Evolutionary conservation across 2,113 vertebrate species (phyloP).

Genomic region (Gila orcuttii): DNA sequence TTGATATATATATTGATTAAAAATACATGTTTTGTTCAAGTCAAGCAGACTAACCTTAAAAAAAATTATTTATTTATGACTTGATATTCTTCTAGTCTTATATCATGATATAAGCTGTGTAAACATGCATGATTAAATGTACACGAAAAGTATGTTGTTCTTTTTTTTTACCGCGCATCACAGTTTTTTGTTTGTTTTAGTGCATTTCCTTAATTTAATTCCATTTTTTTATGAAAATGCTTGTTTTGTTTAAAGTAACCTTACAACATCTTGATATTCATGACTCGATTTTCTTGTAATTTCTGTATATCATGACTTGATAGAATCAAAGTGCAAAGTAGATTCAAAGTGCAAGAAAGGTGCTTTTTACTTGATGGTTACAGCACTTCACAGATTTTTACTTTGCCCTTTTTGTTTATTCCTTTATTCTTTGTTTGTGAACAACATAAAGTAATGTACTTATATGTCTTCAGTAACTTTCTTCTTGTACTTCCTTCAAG

Average conservation of each 20-base stretch:
- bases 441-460: neutral
- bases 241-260: neutral
- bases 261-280: neutral
- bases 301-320: neutral
- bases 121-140: neutral
- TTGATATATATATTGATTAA: no score
- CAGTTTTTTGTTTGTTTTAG: neutral
- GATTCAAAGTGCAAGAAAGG: neutral
- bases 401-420: neutral
- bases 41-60: neutral
- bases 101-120: neutral
- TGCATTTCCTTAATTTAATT: neutral
- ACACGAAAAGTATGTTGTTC: neutral
- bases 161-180: neutral
- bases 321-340: neutral
- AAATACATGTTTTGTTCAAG: no score
- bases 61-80: neutral
- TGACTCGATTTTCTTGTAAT: neutral
- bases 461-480: neutral
- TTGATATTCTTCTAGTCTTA: neutral
- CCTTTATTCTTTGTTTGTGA: neutral
- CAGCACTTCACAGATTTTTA: neutral
- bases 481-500: neutral
- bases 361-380: neutral
- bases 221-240: neutral